A percentile compares a stretch with the other conserved stretches of the same genome.
phyloP scores from a whole-genome alignment of 2,113 vertebrate genomes.

The Megalops atlanticus region DNA sequence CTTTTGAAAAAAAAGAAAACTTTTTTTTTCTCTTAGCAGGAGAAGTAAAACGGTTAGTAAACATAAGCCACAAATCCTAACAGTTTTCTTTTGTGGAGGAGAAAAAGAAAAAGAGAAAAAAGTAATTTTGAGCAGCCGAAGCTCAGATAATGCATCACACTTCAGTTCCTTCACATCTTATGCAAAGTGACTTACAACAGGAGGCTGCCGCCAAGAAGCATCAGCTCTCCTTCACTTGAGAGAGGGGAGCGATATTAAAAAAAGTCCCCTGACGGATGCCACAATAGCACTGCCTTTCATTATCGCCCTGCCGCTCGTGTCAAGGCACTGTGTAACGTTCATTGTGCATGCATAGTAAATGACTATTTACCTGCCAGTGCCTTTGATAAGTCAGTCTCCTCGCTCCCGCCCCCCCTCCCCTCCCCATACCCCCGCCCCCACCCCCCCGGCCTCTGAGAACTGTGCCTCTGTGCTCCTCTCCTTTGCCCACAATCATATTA shows the following conservation, averaged over 20 bases:
- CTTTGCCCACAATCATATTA: constrained; percentile 80
- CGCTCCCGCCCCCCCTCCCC: constrained; percentile 55
- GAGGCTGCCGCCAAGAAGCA: constrained; percentile 78
- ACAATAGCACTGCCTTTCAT: constrained; percentile 83
- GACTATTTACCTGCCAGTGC: constrained; percentile 88
- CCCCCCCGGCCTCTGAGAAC: constrained; percentile 9
- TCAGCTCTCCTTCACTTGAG: constrained; percentile 75
- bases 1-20: constrained; percentile 19
- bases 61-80: constrained; percentile 27
- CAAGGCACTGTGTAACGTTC: constrained; percentile 81
- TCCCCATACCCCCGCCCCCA: constrained; percentile 45
- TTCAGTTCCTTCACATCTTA: constrained; percentile 81
- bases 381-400: constrained; percentile 82
- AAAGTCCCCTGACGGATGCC: constrained; percentile 74
- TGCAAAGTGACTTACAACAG: constrained; percentile 85
- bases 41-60: constrained; percentile 34
- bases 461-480: constrained; percentile 39
- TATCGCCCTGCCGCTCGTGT: constrained; percentile 75
- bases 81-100: constrained; percentile 37
- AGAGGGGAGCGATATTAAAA: constrained; percentile 75
- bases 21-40: constrained; percentile 24
- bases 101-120: constrained; percentile 33
- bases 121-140: constrained; percentile 33
- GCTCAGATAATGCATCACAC: constrained; percentile 76
- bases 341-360: constrained; percentile 89